Base-by-base conservation (phyloP, 2,797 vertebrate species). In the Kryptopterus vitreolus region DNA sequence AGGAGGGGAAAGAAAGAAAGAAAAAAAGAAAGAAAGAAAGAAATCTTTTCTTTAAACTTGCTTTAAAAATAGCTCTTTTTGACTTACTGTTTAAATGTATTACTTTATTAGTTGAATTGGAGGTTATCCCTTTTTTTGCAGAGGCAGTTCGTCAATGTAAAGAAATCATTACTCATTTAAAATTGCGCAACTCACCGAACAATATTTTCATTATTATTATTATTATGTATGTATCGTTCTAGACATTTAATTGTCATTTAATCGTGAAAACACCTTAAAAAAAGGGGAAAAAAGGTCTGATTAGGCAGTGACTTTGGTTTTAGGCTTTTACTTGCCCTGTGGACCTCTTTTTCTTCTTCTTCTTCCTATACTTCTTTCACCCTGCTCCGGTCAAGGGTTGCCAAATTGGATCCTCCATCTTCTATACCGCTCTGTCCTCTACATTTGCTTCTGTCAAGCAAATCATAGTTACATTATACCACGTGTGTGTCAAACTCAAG, bases 21-120 rank as follows among this genome's bases (percentile, higher is more conserved):
- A 24, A 2, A 20, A 69, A 50, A 69, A 18, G 66, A 26, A 18
- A 9, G 8, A 1, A 43, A 43, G 13, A 63, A 81, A 63, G 26
- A 20, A 38, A 52, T 52, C 55, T 38, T n/a, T 78, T 78, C 76
- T 46, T 43, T 20, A 50, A 73, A n/a, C 73, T 31, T 20, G 3
- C 11, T 79, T 76, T 70, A 26, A 57, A 26, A 12, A 72, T 16
- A 35, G 50, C 48, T 22, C n/a, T 53, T 62, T 15, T 16, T 76
- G 76, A 75, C 50, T 50, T 10, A 33, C 13, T 16, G 24, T 10
- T 43, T 43, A 18, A 29, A 16, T 65, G 31, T 43, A 63, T 63
- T 12, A 9, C 57, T 35, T 35, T 73, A 57, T 57, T n/a, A 16
- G 20, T 35, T 26, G 18, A n/a, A 22, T 31, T 4, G 3, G 18